Percentiles rank a stretch among this genome's conserved stretches.
Evolutionary conservation across 2,113 vertebrate species (phyloP).

Genomic region (Peromyscus californicus): DNA sequence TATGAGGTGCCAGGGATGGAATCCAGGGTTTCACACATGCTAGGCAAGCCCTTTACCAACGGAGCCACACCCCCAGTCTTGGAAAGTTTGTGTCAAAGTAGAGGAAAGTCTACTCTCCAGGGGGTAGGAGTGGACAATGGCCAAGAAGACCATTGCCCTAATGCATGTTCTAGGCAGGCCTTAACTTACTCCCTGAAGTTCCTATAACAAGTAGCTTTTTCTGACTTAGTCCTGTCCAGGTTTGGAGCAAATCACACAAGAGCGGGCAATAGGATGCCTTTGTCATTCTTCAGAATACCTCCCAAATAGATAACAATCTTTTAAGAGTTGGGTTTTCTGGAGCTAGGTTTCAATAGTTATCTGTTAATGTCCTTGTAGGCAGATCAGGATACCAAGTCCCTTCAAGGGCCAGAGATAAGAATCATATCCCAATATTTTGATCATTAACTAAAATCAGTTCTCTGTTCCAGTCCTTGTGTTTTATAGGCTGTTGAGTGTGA

Average conservation of each 20-base stretch:
- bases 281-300: background rate
- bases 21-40: background rate
- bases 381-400: background rate
- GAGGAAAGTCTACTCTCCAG: background rate
- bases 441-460: background rate
- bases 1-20: background rate
- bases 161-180: background rate
- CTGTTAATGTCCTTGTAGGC: background rate
- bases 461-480: background rate
- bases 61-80: background rate
- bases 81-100: background rate
- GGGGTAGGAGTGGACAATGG: background rate
- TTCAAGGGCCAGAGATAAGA: background rate
- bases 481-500: too few species aligned
- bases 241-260: background rate
- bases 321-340: background rate
- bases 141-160: background rate
- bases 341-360: background rate
- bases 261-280: background rate
- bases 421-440: background rate
- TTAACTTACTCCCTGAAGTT: background rate
- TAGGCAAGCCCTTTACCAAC: background rate
- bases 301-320: background rate
- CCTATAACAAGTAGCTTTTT: background rate
- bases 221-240: background rate